Evolutionary conservation across 1,140 invertebrate species (phyloP), one percentile per base, ranked within the genome.

Genomic region (Brachionus angularis): DNA sequence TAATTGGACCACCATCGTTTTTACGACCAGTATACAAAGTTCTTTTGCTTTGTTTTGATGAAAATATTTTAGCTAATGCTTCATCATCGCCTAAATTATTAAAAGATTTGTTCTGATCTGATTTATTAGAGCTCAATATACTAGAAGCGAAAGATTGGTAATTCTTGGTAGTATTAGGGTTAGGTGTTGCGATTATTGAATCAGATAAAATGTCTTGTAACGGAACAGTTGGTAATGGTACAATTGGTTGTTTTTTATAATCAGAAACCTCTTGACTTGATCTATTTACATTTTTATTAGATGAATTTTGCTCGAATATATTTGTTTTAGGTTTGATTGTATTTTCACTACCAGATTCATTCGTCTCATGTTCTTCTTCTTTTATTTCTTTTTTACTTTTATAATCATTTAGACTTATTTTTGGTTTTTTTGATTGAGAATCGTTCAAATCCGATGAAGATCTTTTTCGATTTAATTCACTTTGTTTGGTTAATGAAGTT

Each of bases 171-270:
- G 53, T 10, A 14, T 1, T 36, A 25, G 31, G 7, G 16, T 25
- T 50, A 14, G 36, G 21, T 23, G 10, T 39, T 18, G 53, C 10
- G 0, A 18, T 31, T 23, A 58, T 8, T 58, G 53, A 33, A 18
- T 58, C 53, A 16, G 62, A 50, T 1, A 67, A 21, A 14, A 67
- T 46, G 23, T 67, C 62, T 67, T 46, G 39, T 36, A 67, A 36
- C 23, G 62, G 62, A 29, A 67, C 62, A 67, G 29, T 67, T 34
- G 23, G 33, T 23, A 36, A 39, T n/a, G 62, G 62, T n/a, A 67
- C 62, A 67, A 47, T 67, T 34, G 23, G 33, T 23, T 21, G 23
- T 39, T 58, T 58, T 58, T 14, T 7, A 42, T 8, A 42, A 3
- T 5, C 4, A 42, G 39, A 52, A 16, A 42, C 16, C 16, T 27